Evolutionary conservation across 2,888 invertebrate genomes (phyloP).

Genomic region (Bombylius major): DNA sequence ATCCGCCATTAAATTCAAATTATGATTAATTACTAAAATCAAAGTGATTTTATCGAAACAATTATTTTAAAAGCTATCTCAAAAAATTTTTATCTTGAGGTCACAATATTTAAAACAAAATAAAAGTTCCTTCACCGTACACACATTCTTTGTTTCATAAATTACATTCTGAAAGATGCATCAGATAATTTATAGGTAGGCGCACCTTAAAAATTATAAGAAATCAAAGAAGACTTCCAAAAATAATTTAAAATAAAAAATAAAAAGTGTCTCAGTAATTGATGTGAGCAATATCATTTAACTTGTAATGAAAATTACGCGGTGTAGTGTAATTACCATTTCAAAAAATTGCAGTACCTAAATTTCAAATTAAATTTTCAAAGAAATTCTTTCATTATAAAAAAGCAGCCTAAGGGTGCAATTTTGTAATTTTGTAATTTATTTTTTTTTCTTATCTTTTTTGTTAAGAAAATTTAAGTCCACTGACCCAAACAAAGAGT

Average conservation of each 20-base stretch:
- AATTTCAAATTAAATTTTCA: background rate
- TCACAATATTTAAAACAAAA: no score
- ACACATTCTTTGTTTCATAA: no score
- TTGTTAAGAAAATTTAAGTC: background rate
- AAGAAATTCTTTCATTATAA: background rate
- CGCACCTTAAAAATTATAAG: no score
- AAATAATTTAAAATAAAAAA: background rate
- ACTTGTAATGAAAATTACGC: slow-evolving; percentile 4
- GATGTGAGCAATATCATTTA: slow-evolving; percentile 1
- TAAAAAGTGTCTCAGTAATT: slow-evolving; percentile 3
- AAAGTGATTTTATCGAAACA: no score
- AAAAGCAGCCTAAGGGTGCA: background rate
- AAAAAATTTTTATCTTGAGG: no score
- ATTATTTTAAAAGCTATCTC: no score
- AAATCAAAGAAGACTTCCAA: no score
- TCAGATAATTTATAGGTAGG: no score
- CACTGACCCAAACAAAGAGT: background rate
- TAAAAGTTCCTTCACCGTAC: no score
- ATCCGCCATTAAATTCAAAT: no score
- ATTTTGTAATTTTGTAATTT: background rate
- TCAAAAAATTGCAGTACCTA: background rate
- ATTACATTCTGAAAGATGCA: no score
- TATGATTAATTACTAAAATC: no score
- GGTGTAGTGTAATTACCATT: slow-evolving; percentile 2
- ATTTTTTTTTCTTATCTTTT: background rate